Base-by-base conservation (phyloP, 2,113 vertebrate genomes). In the Rafetus swinhoei region DNA sequence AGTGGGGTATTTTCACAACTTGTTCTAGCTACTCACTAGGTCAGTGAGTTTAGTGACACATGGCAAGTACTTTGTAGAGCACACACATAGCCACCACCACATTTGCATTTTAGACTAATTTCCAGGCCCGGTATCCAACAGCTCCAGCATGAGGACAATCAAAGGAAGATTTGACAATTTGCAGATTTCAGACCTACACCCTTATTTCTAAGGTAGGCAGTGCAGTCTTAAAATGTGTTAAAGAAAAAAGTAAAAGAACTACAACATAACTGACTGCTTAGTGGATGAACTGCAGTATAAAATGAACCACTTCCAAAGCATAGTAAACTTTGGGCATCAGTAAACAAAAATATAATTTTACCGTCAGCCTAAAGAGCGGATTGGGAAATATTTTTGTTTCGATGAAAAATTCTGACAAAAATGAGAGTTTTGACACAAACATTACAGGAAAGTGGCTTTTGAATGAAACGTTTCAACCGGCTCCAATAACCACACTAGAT, bases 301-400 rank as follows among this genome's bases (percentile, higher is more conserved):
- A 74, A 76, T 76, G 10, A 50, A 25, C 72, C 19, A 39, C 45
- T 21, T 62, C 87, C 45, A 27, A 52, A 79, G 18, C 3, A 3
- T 56, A n/a, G 3, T 24, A 53, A 88, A 56, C 3, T 32, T 3
- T 25, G 35, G 3, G 2, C 1, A 3, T 13, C 2, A 0, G 25
- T 0, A 1, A 76, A 50, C 5, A 5, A 76, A 45, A 76, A 25
- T 1, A 25, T 50, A 14, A 25, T 24, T 76, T 50, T 25, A 39
- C 39, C 45, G 12, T 76, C 24, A 7, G 9, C 15, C 25, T 4
- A 8, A 1, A 11, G 22, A 4, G 15, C 16, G 2, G 21, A 55
- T 25, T 0, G 1, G 22, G 15, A 57, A 80, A 52, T 0, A 2
- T 9, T 69, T 85, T 45, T 24, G 29, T n/a, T 62, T 22, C 88